phyloP scores from a whole-genome alignment of 1,140 invertebrate species.

The Ditylenchus dipsaci region DNA sequence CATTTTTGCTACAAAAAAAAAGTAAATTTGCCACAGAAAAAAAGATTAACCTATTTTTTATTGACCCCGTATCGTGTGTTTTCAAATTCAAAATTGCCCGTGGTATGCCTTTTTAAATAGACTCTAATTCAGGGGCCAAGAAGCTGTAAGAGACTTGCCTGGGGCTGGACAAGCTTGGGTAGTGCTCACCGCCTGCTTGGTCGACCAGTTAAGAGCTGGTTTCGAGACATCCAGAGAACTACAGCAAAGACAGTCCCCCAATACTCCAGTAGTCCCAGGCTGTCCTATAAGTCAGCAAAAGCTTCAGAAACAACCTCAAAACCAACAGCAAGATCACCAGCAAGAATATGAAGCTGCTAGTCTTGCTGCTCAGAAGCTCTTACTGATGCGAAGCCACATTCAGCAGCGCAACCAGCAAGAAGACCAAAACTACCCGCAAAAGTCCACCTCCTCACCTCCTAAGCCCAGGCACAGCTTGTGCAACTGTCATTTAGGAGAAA shows the following conservation, averaged over 20 bases:
- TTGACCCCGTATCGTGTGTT: no score
- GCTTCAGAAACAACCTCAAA: background rate
- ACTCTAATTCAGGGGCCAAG: slow-evolving; percentile 35
- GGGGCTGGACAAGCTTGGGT: slow-evolving; percentile 58
- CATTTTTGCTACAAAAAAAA: no score
- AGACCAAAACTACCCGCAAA: background rate
- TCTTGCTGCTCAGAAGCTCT: background rate
- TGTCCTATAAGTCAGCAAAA: background rate
- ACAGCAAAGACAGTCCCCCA: background rate
- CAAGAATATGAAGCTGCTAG: background rate
- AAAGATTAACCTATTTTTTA: no score
- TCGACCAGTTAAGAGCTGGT: slow-evolving; percentile 43
- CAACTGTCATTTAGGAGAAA: background rate
- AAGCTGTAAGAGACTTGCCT: slow-evolving; percentile 55
- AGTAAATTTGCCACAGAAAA: no score
- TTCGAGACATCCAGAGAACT: background rate
- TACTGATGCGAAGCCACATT: background rate
- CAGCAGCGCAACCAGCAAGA: slow-evolving; percentile 5
- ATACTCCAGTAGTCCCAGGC: background rate
- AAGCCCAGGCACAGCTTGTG: background rate
- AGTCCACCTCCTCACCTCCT: background rate
- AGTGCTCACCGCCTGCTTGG: slow-evolving; percentile 54
- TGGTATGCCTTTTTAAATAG: no score
- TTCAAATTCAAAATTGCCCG: no score
- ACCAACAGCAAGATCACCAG: background rate